These are phyloP conservation scores for Pteropus alecto DNA, from an alignment of 2,113 vertebrate genomes.

Conservation along the genomic window DNA sequence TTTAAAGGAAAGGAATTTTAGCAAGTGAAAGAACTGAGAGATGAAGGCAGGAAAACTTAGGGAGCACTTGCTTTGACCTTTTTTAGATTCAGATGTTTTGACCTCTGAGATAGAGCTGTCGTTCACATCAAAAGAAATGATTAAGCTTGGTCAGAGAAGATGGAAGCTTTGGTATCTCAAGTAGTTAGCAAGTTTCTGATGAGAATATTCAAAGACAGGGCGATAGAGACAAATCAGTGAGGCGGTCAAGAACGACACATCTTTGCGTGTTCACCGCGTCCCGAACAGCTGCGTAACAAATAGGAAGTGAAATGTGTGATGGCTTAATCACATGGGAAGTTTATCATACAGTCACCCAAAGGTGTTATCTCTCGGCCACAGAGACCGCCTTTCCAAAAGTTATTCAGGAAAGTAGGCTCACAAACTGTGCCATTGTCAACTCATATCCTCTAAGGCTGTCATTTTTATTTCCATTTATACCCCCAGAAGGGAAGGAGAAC, in stretches of 20 bases:
- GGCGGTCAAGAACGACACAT: accelerated
- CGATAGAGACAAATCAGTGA: not conserved
- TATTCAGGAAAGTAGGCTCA: not conserved
- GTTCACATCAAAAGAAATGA: not conserved
- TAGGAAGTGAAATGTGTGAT: not conserved
- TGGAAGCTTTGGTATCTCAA: not conserved
- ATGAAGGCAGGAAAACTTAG: not conserved
- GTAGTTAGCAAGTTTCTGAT: not conserved
- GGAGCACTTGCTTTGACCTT: not conserved
- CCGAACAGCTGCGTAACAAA: too few species aligned
- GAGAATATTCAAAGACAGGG: too few species aligned
- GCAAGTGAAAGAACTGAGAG: not conserved
- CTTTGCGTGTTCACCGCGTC: accelerated
- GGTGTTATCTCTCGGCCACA: not conserved
- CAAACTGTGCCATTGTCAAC: not conserved
- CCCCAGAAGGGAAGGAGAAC: not conserved
- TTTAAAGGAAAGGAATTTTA: not conserved
- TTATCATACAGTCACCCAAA: too few species aligned
- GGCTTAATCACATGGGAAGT: not conserved
- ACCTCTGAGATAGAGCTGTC: not conserved
- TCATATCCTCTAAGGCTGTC: not conserved
- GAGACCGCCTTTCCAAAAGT: too few species aligned
- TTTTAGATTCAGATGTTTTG: not conserved
- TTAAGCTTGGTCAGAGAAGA: not conserved
- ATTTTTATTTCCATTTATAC: not conserved